Evolutionary conservation across 2,797 vertebrate species (phyloP).

Genomic region (Urocyon cinereoargenteus): DNA sequence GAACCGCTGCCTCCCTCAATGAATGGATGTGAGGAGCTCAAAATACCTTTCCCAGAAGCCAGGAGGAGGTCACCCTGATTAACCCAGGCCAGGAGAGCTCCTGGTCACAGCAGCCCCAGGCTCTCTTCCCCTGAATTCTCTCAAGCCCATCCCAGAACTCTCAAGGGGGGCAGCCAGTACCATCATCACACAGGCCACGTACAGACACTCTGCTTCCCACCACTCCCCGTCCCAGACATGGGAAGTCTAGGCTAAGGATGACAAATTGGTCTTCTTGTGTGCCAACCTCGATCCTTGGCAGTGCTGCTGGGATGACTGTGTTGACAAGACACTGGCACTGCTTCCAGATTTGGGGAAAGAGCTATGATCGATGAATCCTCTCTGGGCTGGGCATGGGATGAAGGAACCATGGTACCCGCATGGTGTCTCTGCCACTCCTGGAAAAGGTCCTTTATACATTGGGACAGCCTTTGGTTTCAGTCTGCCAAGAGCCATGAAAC

Average conservation of each 20-base stretch:
- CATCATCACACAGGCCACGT: neutral
- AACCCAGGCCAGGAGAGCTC: neutral
- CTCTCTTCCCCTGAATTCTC: neutral
- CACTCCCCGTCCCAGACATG: neutral
- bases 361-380: neutral
- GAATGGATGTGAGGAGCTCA: neutral
- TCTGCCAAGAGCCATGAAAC: neutral
- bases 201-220: neutral
- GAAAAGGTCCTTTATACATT: neutral
- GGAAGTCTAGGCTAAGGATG: neutral
- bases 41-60: neutral
- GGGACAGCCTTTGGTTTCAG: neutral
- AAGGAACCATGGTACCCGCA: accelerated
- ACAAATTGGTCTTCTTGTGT: neutral
- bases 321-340: neutral
- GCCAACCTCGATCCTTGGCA: neutral
- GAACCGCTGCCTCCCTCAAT: neutral
- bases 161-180: neutral
- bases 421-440: neutral
- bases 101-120: neutral
- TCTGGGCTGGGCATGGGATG: neutral
- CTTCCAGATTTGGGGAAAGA: neutral
- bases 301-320: neutral
- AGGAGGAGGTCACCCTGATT: neutral
- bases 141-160: neutral